Evolutionary conservation across 2,888 invertebrate species (phyloP), one percentile per base, ranked within the genome.

Genomic region (Mythimna impura): DNA sequence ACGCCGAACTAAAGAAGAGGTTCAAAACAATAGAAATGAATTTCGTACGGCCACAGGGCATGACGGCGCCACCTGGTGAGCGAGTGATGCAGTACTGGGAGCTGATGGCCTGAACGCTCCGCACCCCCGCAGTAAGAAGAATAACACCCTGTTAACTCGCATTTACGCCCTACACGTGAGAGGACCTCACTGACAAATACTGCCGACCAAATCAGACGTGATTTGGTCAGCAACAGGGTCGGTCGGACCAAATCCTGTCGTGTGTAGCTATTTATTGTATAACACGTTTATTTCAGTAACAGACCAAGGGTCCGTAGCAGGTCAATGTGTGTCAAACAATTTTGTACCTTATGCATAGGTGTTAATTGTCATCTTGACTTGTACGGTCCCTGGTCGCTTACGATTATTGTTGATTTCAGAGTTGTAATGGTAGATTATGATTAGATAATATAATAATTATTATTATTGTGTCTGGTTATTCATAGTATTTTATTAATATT

Each of bases 21-120:
- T 97, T 97, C 85, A 98, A 98, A 90, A 97, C 97, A 40, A 98
- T 98, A 80, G 97, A 98, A 84, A 92, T 98, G 89, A 98, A 97
- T 73, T 98, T 98, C 92, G 97, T 98, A 84, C 97, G 97, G 77
- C 98, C 98, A 1, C 96, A 96, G 72, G 97, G 97, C 78, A 95
- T 97, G 93, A 93, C 96, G 34, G 88, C 97, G 84, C 95, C 97
- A 0, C 96, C 97, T 80, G 97, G 97, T 40, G 98, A 98, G 81
- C 96, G 97, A 83, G 91, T 98, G 78, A 91, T 97, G 84, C 97
- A 97, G 88, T 98, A 97, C 94, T 98, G 98, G 98, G 92, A 95
- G 66, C 89, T 95, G 50, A 92, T 92, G 90, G 95, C 94, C 83
- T 95, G 92, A 94, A 81, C 76, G 12, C 40, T 30, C 25, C 22